These are phyloP conservation scores for Trachymyrmex septentrionalis DNA, from an alignment of 1,140 invertebrate species.

Conservation along the genomic window DNA sequence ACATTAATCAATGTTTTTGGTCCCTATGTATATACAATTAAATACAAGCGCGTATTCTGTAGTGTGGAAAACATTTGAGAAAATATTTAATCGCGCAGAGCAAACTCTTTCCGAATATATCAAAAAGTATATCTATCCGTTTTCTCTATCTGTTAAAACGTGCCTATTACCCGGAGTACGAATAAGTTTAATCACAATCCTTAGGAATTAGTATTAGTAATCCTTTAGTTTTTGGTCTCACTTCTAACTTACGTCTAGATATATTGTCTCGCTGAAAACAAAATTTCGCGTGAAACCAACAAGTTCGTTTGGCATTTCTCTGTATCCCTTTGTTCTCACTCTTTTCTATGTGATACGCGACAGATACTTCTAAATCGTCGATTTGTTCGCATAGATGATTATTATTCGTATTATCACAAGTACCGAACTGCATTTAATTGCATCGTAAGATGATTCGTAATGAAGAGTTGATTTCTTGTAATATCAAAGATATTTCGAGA, in stretches of 20 bases:
- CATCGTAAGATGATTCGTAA: constrained; percentile 39
- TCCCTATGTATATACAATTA: constrained; percentile 30
- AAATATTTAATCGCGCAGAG: constrained; percentile 44
- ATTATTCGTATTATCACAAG: constrained; percentile 57
- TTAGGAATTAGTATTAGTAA: constrained; percentile 77
- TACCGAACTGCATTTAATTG: constrained; percentile 48
- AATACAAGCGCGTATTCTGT: constrained; percentile 18
- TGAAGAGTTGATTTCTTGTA: constrained; percentile 43
- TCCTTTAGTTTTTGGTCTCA: constrained; percentile 84
- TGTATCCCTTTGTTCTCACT: constrained; percentile 50
- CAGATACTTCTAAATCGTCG: constrained; percentile 27
- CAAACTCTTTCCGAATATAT: constrained; percentile 55
- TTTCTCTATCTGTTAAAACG: constrained; percentile 62
- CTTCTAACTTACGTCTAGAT: constrained; percentile 83
- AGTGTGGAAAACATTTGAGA: constrained; percentile 7
- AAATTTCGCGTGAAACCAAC: constrained; percentile 71
- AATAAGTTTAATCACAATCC: constrained; percentile 76
- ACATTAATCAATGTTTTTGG: constrained; percentile 38
- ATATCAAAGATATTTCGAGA: not conserved
- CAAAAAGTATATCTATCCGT: constrained; percentile 68
- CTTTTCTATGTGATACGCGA: constrained; percentile 15
- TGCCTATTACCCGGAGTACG: constrained; percentile 60
- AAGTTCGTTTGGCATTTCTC: constrained; percentile 49
- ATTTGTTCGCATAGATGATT: constrained; percentile 45
- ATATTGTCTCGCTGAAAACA: constrained; percentile 84